A percentile compares a stretch with the other conserved stretches of the same genome.
phyloP scores from a whole-genome alignment of 2,888 invertebrate species.

The Lycia hirtaria region DNA sequence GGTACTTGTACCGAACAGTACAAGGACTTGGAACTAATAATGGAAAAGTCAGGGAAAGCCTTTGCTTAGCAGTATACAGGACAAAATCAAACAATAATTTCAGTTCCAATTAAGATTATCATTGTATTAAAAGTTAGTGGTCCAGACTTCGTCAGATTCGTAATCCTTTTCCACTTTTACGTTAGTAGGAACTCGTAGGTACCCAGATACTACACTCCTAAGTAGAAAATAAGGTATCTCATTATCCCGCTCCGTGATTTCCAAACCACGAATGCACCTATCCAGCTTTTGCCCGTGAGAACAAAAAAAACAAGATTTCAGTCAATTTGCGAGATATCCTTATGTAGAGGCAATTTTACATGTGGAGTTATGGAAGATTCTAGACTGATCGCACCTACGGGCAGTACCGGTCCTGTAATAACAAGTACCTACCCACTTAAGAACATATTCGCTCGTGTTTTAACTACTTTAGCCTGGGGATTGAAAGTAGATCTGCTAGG shows the following conservation, averaged over 20 bases:
- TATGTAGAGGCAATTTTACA: conserved; percentile 76
- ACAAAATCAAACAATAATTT: too few relatives aligned
- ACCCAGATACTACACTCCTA: not conserved
- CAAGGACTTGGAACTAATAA: too few relatives aligned
- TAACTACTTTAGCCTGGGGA: conserved; percentile 19
- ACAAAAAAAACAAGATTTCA: conserved; percentile 78
- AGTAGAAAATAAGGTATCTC: conserved; percentile 39
- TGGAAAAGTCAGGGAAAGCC: too few relatives aligned
- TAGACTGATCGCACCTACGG: conserved; percentile 34
- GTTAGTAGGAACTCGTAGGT: not conserved
- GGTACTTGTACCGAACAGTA: too few relatives aligned
- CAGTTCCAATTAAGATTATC: too few relatives aligned
- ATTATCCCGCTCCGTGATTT: conserved; percentile 72
- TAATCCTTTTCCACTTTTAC: too few relatives aligned
- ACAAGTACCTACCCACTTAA: conserved; percentile 7
- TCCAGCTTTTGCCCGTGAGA: conserved; percentile 72
- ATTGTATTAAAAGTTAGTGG: too few relatives aligned
- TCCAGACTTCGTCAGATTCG: too few relatives aligned
- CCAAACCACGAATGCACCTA: conserved; percentile 63
- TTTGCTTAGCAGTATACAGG: too few relatives aligned
- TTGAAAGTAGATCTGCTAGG: not conserved
- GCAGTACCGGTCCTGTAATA: conserved; percentile 22
- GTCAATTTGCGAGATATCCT: conserved; percentile 81
- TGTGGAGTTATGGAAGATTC: conserved; percentile 45
- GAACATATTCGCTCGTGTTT: conserved; percentile 18